Conservation (phyloP, 2,113 vertebrate genomes). For the Eira barbara region DNA sequence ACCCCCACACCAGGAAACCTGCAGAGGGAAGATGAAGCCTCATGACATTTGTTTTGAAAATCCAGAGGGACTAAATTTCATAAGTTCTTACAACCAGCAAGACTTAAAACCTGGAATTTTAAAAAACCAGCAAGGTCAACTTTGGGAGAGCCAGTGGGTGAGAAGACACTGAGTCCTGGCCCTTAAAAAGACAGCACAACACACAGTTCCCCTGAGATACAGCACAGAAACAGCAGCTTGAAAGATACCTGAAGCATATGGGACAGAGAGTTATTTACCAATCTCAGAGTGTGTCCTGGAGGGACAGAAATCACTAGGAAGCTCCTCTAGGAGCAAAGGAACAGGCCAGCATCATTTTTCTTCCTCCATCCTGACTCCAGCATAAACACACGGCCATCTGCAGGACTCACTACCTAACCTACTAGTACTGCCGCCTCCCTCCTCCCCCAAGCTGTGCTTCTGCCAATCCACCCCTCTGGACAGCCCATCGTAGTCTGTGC, state of each 20-base stretch:
- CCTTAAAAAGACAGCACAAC: background rate
- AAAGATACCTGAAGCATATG: background rate
- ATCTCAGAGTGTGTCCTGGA: background rate
- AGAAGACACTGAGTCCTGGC: background rate
- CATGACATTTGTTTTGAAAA: background rate
- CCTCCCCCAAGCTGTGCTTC: background rate
- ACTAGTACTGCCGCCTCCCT: background rate
- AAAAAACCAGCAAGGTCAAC: background rate
- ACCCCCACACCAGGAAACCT: background rate
- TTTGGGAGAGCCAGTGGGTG: background rate
- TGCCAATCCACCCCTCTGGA: background rate
- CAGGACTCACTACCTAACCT: background rate
- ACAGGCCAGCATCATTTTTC: too few species aligned
- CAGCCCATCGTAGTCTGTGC: background rate
- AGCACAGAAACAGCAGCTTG: background rate
- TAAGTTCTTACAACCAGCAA: background rate
- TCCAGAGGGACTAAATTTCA: background rate
- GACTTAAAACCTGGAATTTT: background rate
- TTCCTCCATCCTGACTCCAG: fast-evolving
- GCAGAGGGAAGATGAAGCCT: background rate
- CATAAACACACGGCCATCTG: background rate
- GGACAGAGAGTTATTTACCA: background rate
- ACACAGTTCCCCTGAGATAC: background rate
- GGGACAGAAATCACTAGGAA: background rate
- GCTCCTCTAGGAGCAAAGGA: background rate